Evolutionary conservation across 1,140 invertebrate species (phyloP).

Genomic region (Diabrotica undecimpunctata): DNA sequence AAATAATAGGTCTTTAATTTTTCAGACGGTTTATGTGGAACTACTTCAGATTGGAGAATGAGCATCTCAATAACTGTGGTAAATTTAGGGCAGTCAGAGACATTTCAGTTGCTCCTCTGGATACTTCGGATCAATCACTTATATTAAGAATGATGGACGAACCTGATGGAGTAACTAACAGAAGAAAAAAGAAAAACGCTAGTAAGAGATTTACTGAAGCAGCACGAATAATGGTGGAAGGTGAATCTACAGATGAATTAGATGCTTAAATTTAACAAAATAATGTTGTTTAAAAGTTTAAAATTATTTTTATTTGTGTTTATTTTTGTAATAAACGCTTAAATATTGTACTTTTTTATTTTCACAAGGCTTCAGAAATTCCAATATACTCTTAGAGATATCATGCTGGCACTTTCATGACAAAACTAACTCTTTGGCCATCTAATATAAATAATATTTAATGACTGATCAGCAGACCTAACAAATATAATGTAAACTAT

Average conservation of each 20-base stretch:
- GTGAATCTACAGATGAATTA: constrained; percentile 49
- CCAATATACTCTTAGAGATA: too few species aligned
- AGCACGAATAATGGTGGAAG: constrained; percentile 45
- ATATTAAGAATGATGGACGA: constrained; percentile 96
- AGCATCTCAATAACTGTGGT: constrained; percentile 99
- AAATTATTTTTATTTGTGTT: too few species aligned
- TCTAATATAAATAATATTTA: too few species aligned
- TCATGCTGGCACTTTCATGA: too few species aligned
- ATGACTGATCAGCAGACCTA: too few species aligned
- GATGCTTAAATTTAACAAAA: constrained; percentile 29
- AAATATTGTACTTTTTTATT: too few species aligned
- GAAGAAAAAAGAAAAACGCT: constrained; percentile 54
- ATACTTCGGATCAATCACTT: constrained; percentile 86
- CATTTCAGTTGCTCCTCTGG: constrained; percentile 95
- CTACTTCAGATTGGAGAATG: constrained; percentile 98
- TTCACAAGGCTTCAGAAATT: too few species aligned
- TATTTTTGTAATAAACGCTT: too few species aligned
- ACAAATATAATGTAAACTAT: too few species aligned
- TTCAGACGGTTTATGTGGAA: constrained; percentile 97
- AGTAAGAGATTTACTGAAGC: constrained; percentile 44
- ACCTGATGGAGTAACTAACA: constrained; percentile 78
- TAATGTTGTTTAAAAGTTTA: too few species aligned
- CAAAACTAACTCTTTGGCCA: too few species aligned
- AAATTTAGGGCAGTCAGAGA: constrained; percentile 98
- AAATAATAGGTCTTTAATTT: too few species aligned